phyloP scores from a whole-genome alignment of 2,113 vertebrate genomes.

The Potamarius usumacintae region DNA sequence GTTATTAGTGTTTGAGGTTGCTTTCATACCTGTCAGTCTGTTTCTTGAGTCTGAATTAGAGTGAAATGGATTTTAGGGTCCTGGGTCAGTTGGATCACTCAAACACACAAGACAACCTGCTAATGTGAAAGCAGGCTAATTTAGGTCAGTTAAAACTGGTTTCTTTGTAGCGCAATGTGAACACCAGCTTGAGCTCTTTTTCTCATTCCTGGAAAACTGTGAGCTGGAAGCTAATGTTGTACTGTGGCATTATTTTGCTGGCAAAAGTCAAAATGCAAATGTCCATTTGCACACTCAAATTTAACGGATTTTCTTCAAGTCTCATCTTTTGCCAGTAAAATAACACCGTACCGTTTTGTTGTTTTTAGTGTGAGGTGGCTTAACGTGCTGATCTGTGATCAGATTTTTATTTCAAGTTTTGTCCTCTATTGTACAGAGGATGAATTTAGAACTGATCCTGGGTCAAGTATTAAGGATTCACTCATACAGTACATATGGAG shows the following conservation, averaged over 20 bases:
- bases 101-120: background rate
- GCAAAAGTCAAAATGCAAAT: background rate
- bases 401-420: conserved; percentile 4
- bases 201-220: background rate
- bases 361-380: background rate
- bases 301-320: background rate
- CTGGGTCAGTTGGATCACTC: background rate
- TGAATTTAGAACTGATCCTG: conserved; percentile 12
- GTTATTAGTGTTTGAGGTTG: background rate
- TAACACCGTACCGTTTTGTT: background rate
- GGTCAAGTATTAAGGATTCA: conserved; percentile 19
- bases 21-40: background rate
- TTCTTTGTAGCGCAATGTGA: background rate
- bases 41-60: background rate
- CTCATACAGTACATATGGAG: background rate
- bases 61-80: background rate
- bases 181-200: background rate
- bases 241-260: background rate
- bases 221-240: background rate
- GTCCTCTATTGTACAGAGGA: conserved; percentile 34
- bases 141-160: background rate
- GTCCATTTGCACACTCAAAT: background rate
- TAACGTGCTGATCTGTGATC: conserved; percentile 23
- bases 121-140: background rate
- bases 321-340: background rate